Evolutionary conservation across 2,888 invertebrate genomes (phyloP).

Genomic region (Philhelius pedissequus): DNA sequence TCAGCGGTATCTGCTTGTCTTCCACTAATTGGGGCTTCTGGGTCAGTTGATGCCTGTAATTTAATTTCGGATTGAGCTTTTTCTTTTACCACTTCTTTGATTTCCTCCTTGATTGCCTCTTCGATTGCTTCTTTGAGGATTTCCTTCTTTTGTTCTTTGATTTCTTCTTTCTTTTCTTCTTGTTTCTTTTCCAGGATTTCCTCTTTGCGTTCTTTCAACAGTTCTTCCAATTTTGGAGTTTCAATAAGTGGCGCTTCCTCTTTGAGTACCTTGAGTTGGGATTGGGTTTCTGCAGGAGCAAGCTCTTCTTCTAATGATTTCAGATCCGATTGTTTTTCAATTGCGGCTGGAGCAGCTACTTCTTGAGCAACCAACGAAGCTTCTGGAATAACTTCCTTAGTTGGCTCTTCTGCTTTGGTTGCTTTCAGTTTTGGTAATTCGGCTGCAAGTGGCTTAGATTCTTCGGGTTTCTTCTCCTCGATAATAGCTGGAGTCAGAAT

Average conservation of each 20-base stretch:
- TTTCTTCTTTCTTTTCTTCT: not conserved
- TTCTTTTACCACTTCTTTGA: constrained; percentile 32
- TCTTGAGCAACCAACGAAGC: constrained; percentile 14
- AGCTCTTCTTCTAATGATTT: constrained; percentile 28
- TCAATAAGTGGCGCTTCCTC: constrained; percentile 23
- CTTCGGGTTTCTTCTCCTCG: constrained; percentile 27
- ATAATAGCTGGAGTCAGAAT: not conserved
- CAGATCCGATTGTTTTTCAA: constrained; percentile 19
- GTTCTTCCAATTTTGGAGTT: not conserved
- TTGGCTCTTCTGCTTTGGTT: constrained; percentile 22
- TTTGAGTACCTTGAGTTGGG: not conserved
- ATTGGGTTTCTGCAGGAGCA: constrained; percentile 4
- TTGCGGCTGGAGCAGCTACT: not conserved
- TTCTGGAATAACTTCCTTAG: constrained; percentile 4
- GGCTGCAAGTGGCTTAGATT: constrained; percentile 15
- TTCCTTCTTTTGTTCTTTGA: constrained; percentile 27
- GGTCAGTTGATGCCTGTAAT: not conserved
- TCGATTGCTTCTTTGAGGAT: constrained; percentile 25
- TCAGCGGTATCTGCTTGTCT: constrained; percentile 53
- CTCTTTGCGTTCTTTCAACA: constrained; percentile 23
- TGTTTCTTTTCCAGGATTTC: not conserved
- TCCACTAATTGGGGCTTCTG: constrained; percentile 28
- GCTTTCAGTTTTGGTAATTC: constrained; percentile 13
- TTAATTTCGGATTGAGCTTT: constrained; percentile 3
- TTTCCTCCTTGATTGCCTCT: constrained; percentile 34